Conservation (phyloP, 2,888 invertebrate species). For the Eledona agricola region DNA sequence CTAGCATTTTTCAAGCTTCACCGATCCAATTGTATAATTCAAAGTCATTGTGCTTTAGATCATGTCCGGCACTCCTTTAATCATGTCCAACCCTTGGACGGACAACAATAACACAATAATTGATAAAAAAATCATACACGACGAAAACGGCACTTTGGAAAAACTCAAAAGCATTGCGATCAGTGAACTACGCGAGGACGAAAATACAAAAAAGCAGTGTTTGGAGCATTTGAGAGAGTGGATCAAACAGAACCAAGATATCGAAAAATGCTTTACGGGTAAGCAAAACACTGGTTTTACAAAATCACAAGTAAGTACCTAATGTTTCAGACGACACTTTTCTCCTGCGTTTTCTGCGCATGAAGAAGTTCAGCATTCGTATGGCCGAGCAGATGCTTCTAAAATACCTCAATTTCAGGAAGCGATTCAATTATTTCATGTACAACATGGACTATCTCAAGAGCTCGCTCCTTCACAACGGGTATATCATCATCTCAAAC, state of each 20-base stretch:
- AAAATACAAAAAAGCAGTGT: constrained; percentile 70
- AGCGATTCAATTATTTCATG: constrained; percentile 73
- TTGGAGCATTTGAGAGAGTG: constrained; percentile 73
- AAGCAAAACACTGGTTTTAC: constrained; percentile 34
- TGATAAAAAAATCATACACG: constrained; percentile 15
- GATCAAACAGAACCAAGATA: constrained; percentile 75
- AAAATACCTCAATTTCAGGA: constrained; percentile 79
- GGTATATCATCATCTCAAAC: constrained; percentile 66
- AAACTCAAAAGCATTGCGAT: constrained; percentile 66
- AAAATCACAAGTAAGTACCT: background rate
- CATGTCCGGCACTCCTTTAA: constrained; percentile 55
- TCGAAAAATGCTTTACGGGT: constrained; percentile 75
- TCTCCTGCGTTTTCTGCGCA: constrained; percentile 77
- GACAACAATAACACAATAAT: constrained; percentile 24
- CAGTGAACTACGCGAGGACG: constrained; percentile 76
- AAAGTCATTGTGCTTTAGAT: constrained; percentile 2
- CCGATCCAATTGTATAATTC: background rate
- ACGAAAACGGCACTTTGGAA: constrained; percentile 39
- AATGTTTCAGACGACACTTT: constrained; percentile 72
- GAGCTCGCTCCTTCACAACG: constrained; percentile 71
- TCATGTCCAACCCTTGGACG: constrained; percentile 53
- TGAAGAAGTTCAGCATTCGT: constrained; percentile 80
- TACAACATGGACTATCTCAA: constrained; percentile 72
- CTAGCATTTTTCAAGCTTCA: background rate
- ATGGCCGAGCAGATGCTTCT: constrained; percentile 81